Evolutionary conservation across 2,113 vertebrate genomes (phyloP), one percentile per base, ranked within the genome.

Genomic region (Helogale parvula): DNA sequence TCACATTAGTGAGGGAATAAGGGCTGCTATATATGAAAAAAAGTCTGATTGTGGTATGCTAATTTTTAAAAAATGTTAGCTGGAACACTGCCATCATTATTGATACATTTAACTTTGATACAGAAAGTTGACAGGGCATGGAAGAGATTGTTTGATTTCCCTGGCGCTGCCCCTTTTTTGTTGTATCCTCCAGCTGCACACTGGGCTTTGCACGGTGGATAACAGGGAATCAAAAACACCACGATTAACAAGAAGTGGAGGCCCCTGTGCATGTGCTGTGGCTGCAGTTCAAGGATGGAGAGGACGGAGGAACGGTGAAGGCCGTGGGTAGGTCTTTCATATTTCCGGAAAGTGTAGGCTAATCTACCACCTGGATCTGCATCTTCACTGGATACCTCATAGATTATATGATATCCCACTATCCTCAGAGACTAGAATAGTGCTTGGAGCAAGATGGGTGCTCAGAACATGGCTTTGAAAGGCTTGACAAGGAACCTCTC

Each of bases 1-100:
- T n/a, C 17, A 33, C 35, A 71, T 96, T 65, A 63, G 93, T 54
- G 54, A 71, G 83, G 60, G 9, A 83, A 93, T 69, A n/a, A 97
- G 29, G 15, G 8, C 45, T 74, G n/a, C 27, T 79, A 15, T 79
- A 15, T 83, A 19, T 23, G 21, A 60, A 60, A 81, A 71, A 69
- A 90, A 95, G 0, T 38, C 41, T 91, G 60, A 54, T 15, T 15
- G 15, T 41, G 23, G 45, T 52, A 6, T 71, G 41, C 17, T 87
- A 35, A 71, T n/a, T 71, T 76, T 65, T 41, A 29, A 41, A 17
- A 76, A 74, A 90, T 12, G 13, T 85, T n/a, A 86, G 7, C 65
- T 71, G 41, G 65, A 69, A 71, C 38, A 80, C 29, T 86, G 83
- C 4, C 63, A 74, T 41, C 8, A 15, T 74, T 88, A n/a, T 94